These are phyloP conservation scores for Sitodiplosis mosellana DNA, from an alignment of 1,140 invertebrate genomes.

Conservation along the genomic window DNA sequence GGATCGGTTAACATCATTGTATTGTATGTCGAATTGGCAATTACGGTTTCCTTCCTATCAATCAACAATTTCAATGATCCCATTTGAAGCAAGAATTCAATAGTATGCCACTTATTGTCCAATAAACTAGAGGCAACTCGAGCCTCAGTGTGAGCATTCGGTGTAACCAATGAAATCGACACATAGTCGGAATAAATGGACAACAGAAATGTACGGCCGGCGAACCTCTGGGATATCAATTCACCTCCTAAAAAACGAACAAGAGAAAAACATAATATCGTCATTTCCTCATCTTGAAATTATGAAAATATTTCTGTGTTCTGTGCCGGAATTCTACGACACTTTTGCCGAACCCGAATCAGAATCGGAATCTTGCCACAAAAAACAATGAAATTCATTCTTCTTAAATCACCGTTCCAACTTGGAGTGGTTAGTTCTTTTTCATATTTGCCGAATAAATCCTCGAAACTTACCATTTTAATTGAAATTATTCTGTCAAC, in stretches of 20 bases:
- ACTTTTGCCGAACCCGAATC: too few species aligned
- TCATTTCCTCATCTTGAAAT: too few species aligned
- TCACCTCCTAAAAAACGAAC: conserved; percentile 33
- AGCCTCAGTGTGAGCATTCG: conserved; percentile 37
- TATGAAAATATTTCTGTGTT: background rate
- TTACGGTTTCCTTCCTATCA: conserved; percentile 19
- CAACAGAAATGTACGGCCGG: conserved; percentile 41
- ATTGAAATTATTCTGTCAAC: too few species aligned
- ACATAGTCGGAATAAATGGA: conserved; percentile 46
- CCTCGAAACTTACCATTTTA: too few species aligned
- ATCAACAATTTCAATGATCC: conserved; percentile 41
- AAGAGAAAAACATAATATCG: background rate
- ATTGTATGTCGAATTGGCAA: conserved; percentile 59
- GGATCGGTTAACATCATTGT: conserved; percentile 48
- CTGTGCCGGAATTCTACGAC: too few species aligned
- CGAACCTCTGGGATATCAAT: conserved; percentile 49
- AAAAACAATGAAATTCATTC: too few species aligned
- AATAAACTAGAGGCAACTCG: conserved; percentile 43
- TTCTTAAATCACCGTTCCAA: too few species aligned
- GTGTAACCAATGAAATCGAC: conserved; percentile 41
- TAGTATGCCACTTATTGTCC: conserved; percentile 59
- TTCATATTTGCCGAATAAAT: too few species aligned
- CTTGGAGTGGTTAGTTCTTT: too few species aligned
- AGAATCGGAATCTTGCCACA: too few species aligned
- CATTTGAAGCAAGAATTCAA: conserved; percentile 29